Base-by-base conservation (phyloP, 2,113 vertebrate species). In the Mobula birostris region DNA sequence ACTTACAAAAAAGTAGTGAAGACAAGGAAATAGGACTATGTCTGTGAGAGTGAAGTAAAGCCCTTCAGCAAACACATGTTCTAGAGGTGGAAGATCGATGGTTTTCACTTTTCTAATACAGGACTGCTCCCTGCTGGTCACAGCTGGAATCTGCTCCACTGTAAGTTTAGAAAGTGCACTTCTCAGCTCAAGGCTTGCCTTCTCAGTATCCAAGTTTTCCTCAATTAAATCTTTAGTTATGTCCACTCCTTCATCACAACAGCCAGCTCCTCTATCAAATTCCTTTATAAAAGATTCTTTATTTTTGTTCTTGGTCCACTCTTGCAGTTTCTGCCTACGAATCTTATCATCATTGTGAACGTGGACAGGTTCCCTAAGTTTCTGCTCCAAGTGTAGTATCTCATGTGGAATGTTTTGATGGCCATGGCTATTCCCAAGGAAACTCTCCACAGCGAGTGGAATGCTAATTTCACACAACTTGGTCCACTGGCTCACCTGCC, bases 291-390 rank as follows among this genome's bases (percentile, higher is more conserved):
- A 94, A 2, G 21, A 2, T 85, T 96, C 95, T 92, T 80, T 94
- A 29, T 94, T 87, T 48, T 79, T 76, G 1, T 95, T 94, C 72
- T 95, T 96, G 95, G 98, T 97, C 15, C 36, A n/a, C 5, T 97
- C 97, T 7, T 98, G 97, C 94, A 99, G 97, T 94, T 99, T 99
- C 95, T 98, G 98, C 94, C 98, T 96, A 7, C 99, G 97, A 91
- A 99, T 98, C 96, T 99, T 99, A 96, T 99, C 99, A 79, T 99
- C 98, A 0, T 99, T 99, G 95, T 99, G 98, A 27, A 99, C 98
- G 95, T 97, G 97, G 83, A 99, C 99, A 0, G 98, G 98, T 94
- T 99, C 98, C 0, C 97, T 96, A 0, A 99, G 97, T 94, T 97
- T 98, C 77, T 94, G 97, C 96, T 99, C 99, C 0, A 99, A 95